A percentile compares a stretch with the other conserved stretches of the same genome.
Conservation (phyloP, 1,140 invertebrate genomes). For the Drosophila pandora region DNA sequence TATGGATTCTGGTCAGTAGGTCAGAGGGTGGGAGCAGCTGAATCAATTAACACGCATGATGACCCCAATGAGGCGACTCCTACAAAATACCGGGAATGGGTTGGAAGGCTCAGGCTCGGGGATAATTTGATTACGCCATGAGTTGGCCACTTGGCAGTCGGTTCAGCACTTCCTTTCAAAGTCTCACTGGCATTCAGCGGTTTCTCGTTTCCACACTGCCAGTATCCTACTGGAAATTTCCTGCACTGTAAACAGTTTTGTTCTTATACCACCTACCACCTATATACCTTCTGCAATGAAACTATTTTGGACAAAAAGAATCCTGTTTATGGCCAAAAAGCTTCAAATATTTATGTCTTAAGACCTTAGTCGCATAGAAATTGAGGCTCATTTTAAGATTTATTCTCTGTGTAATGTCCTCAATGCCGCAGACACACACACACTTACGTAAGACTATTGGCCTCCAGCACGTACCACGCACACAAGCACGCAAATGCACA, state of each 20-base stretch:
- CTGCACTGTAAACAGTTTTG: background rate
- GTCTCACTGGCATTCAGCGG: slow-evolving; percentile 1
- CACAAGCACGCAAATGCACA: slow-evolving; percentile 26
- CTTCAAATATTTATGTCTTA: no score
- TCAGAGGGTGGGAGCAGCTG: slow-evolving; percentile 33
- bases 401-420: slow-evolving; percentile 17
- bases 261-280: no score
- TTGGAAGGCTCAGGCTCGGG: slow-evolving; percentile 8
- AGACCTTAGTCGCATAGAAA: background rate
- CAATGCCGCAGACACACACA: slow-evolving; percentile 26
- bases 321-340: no score
- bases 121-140: slow-evolving; percentile 57
- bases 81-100: background rate
- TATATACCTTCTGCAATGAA: background rate
- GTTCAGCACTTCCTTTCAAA: slow-evolving; percentile 37
- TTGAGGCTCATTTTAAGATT: background rate
- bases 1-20: slow-evolving; percentile 22
- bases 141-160: slow-evolving; percentile 40
- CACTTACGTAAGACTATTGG: slow-evolving; percentile 65
- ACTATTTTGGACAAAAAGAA: background rate
- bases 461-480: slow-evolving; percentile 46
- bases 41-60: slow-evolving; percentile 65
- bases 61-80: slow-evolving; percentile 8
- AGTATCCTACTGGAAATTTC: background rate
- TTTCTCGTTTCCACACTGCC: background rate